Percentiles rank a stretch among this genome's conserved stretches.
Evolutionary conservation across 2,113 vertebrate genomes (phyloP).

Genomic region (Panurus biarmicus): DNA sequence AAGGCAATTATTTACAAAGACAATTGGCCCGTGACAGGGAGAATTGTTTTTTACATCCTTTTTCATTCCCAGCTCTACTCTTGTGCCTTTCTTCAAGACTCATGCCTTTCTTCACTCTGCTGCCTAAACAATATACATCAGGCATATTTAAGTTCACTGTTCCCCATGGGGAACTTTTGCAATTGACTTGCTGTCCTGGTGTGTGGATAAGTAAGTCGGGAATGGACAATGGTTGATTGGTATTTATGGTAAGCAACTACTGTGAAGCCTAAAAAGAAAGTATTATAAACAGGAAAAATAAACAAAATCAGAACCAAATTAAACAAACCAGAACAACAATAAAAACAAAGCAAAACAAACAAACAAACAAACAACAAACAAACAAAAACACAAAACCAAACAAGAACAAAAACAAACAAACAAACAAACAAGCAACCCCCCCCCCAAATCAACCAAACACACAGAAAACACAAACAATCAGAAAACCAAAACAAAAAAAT

Average conservation of each 20-base stretch:
- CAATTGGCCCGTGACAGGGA: constrained; percentile 10
- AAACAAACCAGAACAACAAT: not conserved
- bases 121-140: constrained; percentile 43
- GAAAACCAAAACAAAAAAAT: not conserved
- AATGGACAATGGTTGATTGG: constrained; percentile 53
- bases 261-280: constrained; percentile 38
- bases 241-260: constrained; percentile 57
- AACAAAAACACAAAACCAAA: not conserved
- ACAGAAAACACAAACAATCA: not conserved
- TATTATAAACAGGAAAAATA: not conserved
- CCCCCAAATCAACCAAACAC: not conserved
- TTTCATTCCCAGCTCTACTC: not conserved
- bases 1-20: constrained; percentile 64
- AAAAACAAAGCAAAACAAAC: not conserved
- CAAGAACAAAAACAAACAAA: not conserved
- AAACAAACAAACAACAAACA: not conserved
- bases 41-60: constrained; percentile 11
- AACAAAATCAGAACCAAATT: not conserved
- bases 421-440: not conserved
- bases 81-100: constrained; percentile 17
- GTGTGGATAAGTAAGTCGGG: constrained; percentile 62
- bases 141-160: constrained; percentile 33
- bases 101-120: not conserved
- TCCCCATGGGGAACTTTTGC: constrained; percentile 43
- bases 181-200: constrained; percentile 69